A percentile compares a stretch with the other conserved stretches of the same genome.
Conservation (phyloP, 2,888 invertebrate genomes). For the Conomelus anceps region DNA sequence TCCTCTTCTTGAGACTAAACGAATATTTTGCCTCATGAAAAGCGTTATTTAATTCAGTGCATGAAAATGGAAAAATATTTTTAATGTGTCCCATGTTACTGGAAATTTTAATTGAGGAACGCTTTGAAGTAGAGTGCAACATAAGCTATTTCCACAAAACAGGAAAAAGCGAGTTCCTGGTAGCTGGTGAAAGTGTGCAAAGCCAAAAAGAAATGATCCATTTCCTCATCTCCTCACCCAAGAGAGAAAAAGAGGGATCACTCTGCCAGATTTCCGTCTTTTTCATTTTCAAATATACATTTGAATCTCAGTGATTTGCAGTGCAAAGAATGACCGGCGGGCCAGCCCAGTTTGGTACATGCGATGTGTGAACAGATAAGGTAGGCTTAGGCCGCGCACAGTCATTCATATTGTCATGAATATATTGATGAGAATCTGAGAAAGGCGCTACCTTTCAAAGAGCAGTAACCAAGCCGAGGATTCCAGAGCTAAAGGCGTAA, state of each 20-base stretch:
- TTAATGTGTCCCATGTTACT: not conserved
- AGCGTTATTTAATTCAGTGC: not conserved
- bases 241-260: not conserved
- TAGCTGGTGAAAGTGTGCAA: not conserved
- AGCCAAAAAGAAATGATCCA: not conserved
- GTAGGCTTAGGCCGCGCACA: not conserved
- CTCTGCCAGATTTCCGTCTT: not conserved
- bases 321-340: not conserved
- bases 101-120: not conserved
- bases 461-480: not conserved
- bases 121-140: too few relatives aligned
- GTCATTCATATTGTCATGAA: not conserved
- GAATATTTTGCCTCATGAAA: too few relatives aligned
- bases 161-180: not conserved
- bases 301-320: not conserved
- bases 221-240: not conserved
- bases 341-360: not conserved
- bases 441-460: not conserved
- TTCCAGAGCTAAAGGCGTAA: not conserved
- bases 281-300: not conserved
- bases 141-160: not conserved
- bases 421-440: not conserved
- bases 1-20: too few relatives aligned
- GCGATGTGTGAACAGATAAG: not conserved
- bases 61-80: not conserved